Percentiles rank a stretch among this genome's conserved stretches.
Conservation (phyloP, 2,797 vertebrate genomes). For the Tamandua tetradactyla region DNA sequence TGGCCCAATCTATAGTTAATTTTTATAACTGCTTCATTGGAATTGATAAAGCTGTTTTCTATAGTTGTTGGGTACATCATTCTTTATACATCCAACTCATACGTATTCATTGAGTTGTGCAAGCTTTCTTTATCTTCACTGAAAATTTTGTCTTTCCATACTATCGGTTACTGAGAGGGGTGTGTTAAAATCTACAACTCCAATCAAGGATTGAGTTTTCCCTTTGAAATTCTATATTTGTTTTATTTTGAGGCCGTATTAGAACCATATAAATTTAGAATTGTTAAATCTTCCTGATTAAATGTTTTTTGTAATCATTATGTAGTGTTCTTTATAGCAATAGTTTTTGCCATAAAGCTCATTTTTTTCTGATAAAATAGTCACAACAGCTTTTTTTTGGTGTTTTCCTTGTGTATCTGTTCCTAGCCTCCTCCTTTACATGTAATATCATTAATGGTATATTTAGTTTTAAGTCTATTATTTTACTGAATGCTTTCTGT, state of each 20-base stretch:
- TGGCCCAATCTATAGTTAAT: not conserved
- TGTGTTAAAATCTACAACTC: not conserved
- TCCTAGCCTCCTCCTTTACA: not conserved
- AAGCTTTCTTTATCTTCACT: not conserved
- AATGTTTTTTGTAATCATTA: not conserved
- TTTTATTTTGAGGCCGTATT: not conserved
- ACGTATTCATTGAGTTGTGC: not conserved
- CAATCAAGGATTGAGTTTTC: constrained; percentile 20
- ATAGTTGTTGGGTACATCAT: not conserved
- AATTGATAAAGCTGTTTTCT: constrained; percentile 20
- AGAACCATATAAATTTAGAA: not conserved
- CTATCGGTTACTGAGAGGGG: not conserved
- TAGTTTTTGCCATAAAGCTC: not conserved
- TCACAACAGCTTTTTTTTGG: not conserved
- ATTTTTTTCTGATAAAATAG: constrained; percentile 35
- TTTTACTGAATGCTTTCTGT: not conserved
- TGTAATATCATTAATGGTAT: not conserved
- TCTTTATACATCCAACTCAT: not conserved
- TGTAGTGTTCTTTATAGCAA: not conserved
- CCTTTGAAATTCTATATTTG: not conserved
- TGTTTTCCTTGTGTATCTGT: not conserved
- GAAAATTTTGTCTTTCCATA: constrained; percentile 8
- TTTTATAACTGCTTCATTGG: constrained; percentile 11
- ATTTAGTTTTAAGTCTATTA: constrained; percentile 15
- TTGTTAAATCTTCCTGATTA: not conserved